Percentiles rank a stretch among this genome's conserved stretches.
Evolutionary conservation across 1,140 invertebrate species (phyloP).

Genomic region (Euura lappo): DNA sequence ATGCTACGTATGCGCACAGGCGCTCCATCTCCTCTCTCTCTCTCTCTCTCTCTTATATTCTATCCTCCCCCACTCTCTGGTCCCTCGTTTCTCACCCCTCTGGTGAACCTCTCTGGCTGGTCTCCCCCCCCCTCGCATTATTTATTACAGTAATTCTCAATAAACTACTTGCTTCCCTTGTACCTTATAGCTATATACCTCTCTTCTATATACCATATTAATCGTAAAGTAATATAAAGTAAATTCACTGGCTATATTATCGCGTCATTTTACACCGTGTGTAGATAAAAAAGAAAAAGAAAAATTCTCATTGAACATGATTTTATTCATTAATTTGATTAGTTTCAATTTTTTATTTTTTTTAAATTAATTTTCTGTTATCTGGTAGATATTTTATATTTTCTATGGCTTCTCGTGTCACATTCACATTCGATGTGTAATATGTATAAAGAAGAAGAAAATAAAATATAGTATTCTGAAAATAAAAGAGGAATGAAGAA

Average conservation of each 20-base stretch:
- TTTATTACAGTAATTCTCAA: conserved; percentile 55
- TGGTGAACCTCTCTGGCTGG: neutral
- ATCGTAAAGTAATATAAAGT: neutral
- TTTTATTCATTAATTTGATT: too few relatives aligned
- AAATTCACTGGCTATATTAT: neutral
- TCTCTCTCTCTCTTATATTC: conserved; percentile 34
- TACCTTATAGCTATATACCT: neutral
- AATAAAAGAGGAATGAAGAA: neutral
- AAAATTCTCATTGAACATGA: too few relatives aligned
- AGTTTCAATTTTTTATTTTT: too few relatives aligned
- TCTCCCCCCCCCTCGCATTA: conserved; percentile 38
- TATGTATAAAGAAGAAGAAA: too few relatives aligned
- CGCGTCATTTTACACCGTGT: conserved; percentile 4
- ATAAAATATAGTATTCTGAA: too few relatives aligned
- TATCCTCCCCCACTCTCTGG: conserved; percentile 19
- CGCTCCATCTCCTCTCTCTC: conserved; percentile 26
- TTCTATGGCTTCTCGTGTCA: too few relatives aligned
- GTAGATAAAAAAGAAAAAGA: conserved; percentile 11
- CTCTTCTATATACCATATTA: neutral
- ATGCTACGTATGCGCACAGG: neutral
- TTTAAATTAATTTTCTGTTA: too few relatives aligned
- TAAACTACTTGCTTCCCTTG: conserved; percentile 48
- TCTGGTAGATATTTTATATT: too few relatives aligned
- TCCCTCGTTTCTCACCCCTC: conserved; percentile 11
- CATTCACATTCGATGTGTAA: too few relatives aligned